A percentile compares a stretch with the other conserved stretches of the same genome.
These are phyloP conservation scores for Dendrophyllia cribrosa DNA, from an alignment of 64 coral and sea anemone genomes.

Conservation along the genomic window DNA sequence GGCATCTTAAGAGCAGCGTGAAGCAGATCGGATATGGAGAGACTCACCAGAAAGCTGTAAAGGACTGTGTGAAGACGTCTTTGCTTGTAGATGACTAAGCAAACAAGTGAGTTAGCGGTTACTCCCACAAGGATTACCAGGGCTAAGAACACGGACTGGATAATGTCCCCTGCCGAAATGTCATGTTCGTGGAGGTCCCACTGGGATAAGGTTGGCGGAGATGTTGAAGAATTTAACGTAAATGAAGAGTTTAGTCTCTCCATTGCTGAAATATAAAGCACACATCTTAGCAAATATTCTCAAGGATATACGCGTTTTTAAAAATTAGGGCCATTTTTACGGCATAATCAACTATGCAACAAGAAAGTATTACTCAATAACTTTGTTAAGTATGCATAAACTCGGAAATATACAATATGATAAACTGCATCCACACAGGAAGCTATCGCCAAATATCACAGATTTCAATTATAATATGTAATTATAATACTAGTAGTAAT, in stretches of 20 bases:
- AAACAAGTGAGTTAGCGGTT: conserved; percentile 72
- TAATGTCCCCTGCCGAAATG: conserved; percentile 1
- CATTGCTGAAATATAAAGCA: neutral
- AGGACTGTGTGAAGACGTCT: conserved; percentile 76
- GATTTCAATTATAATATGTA: no score
- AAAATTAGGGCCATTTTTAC: no score
- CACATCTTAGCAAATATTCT: no score
- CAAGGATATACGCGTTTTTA: no score
- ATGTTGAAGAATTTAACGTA: neutral
- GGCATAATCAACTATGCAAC: no score
- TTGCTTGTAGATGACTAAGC: conserved; percentile 82
- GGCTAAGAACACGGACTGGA: conserved; percentile 48
- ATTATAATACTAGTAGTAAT: no score
- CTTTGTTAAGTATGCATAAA: no score
- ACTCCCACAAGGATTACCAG: conserved; percentile 73
- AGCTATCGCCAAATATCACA: no score
- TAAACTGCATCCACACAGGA: no score
- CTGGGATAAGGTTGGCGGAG: neutral
- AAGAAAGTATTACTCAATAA: no score
- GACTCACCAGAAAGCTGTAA: conserved; percentile 85
- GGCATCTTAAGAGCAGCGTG: conserved; percentile 87
- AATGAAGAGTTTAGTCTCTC: conserved; percentile 24
- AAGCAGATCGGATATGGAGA: conserved; percentile 87
- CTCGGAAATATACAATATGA: no score
- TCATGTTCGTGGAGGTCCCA: neutral